A percentile compares a stretch with the other conserved stretches of the same genome.
These are phyloP conservation scores for Synodontis membranacea DNA, from an alignment of 2,113 vertebrate genomes.

Conservation along the genomic window DNA sequence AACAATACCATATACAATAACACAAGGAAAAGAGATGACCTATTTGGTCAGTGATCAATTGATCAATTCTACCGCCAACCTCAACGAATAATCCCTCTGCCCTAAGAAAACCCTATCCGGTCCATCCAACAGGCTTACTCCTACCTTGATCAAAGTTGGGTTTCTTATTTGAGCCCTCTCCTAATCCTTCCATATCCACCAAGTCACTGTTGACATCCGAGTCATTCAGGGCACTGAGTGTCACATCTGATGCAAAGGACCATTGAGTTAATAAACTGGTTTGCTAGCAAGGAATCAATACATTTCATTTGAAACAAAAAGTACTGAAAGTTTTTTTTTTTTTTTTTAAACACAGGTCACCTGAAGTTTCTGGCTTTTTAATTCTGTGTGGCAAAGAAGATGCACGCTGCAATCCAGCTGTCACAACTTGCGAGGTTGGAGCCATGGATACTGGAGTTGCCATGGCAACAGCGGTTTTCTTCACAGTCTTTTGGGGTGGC, in stretches of 20 bases:
- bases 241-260: constrained; percentile 75
- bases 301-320: background rate
- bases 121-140: background rate
- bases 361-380: constrained; percentile 86
- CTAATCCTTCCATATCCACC: constrained; percentile 87
- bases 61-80: background rate
- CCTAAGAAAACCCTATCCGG: background rate
- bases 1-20: background rate
- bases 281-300: background rate
- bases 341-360: constrained; percentile 67
- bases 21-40: background rate
- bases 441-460: constrained; percentile 44
- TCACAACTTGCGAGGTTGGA: constrained; percentile 66
- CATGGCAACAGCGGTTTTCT: constrained; percentile 69
- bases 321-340: background rate
- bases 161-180: constrained; percentile 84
- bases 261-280: background rate
- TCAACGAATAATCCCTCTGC: background rate
- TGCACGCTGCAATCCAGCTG: constrained; percentile 66
- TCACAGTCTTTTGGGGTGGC: constrained; percentile 80
- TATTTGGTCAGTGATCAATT: background rate
- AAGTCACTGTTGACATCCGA: constrained; percentile 89
- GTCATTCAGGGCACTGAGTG: constrained; percentile 87
- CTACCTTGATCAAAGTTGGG: constrained; percentile 90
- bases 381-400: constrained; percentile 68